A percentile compares a stretch with the other conserved stretches of the same genome.
Conservation (phyloP, 2,797 vertebrate species). For the Gymnocypris eckloni region DNA sequence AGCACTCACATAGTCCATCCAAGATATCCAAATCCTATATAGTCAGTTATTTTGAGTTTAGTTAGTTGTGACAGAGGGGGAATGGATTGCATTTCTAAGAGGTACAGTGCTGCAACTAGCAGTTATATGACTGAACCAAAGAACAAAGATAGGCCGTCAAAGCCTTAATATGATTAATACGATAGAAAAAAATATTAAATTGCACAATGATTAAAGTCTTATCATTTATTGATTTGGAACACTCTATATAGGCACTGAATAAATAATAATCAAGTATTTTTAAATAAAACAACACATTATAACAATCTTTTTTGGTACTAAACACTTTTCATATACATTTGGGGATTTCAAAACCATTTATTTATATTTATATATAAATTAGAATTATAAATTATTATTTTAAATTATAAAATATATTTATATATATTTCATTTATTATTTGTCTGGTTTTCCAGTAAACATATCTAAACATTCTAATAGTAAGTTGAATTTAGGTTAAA, state of each 20-base stretch:
- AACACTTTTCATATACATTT: background rate
- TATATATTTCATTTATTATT: too few species aligned
- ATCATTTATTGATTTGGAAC: background rate
- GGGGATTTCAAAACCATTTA: background rate
- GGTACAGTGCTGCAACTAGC: background rate
- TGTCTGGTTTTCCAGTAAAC: background rate
- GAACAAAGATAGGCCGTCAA: background rate
- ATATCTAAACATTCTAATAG: background rate
- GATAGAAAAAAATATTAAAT: too few species aligned
- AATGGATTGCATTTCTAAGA: background rate
- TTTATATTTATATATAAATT: too few species aligned
- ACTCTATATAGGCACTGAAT: background rate
- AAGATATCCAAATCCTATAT: constrained; percentile 6
- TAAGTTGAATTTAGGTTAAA: background rate
- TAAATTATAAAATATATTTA: too few species aligned
- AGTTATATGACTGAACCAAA: background rate
- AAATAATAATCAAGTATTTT: too few species aligned
- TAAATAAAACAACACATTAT: background rate
- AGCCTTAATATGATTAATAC: background rate
- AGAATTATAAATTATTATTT: too few species aligned
- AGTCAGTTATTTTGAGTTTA: background rate
- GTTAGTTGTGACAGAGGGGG: background rate
- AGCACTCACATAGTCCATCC: background rate
- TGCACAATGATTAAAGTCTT: too few species aligned
- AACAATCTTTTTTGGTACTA: background rate